Base-by-base conservation (phyloP, 1,140 invertebrate genomes). In the Cheumatopsyche charites region DNA sequence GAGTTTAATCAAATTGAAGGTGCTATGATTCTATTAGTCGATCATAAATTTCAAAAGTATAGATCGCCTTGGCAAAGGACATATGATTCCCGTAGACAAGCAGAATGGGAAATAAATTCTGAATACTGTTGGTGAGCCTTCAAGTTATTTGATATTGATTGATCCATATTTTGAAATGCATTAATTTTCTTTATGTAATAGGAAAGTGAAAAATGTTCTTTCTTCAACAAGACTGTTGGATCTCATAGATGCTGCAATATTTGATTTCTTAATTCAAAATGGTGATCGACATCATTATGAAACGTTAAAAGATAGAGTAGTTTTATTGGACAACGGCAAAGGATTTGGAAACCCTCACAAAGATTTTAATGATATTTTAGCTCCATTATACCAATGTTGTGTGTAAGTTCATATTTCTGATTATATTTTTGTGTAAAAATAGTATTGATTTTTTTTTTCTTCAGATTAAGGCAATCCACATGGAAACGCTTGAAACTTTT, bases 211-310 rank as follows among this genome's bases (percentile, higher is more conserved):
- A 69, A 81, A 79, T 47, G 85, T 84, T 76, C 75, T 88, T 65
- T 82, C 83, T 66, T 86, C 82, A 26, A 87, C 85, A 73, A 85
- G 90, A 52, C 81, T 98, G 25, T 83, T 96, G 61, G 94, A 98
- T 82, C 84, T 98, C 43, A 87, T 97, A 66, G 95, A 97, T 82
- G 89, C 90, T 13, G 85, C 93, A 1, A 89, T 97, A 73, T 96
- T 98, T 80, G 96, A 98, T 83, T 98, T 95, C 82, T 83, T 98
- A 1, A 91, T 97, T 80, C 94, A 95, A 80, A 98, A 98, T 85
- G 96, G 95, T 0, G 96, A 98, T 83, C 85, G 96, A 15, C 95
- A 98, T 85, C 92, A 94, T 80, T 97, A 94, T 79, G 95, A 98
- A 83, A 87, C 91, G 2, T 86, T 94, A 62, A 88, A 91, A 78